Conservation (phyloP, 2,113 vertebrate species). For the Rhineura floridana region DNA sequence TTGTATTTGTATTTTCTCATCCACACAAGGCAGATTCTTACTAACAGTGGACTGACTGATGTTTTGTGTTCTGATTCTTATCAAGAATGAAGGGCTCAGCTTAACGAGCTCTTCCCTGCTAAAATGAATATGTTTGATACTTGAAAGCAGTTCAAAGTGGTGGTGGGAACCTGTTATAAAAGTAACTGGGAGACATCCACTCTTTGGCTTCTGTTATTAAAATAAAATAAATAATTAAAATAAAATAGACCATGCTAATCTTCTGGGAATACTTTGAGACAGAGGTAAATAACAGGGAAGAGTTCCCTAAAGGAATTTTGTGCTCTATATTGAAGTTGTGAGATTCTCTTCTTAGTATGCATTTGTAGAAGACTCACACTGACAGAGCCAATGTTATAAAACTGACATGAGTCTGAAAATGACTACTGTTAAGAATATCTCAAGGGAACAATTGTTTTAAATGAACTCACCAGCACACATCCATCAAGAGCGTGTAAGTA, state of each 20-base stretch:
- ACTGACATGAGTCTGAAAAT: conserved; percentile 27
- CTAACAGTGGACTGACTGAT: conserved; percentile 11
- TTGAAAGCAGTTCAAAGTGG: conserved; percentile 52
- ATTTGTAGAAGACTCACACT: not conserved
- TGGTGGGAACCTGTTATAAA: conserved; percentile 45
- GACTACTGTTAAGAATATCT: not conserved
- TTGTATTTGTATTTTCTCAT: conserved; percentile 28
- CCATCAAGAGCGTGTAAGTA: not conserved
- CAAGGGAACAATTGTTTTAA: not conserved
- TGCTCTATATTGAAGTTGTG: conserved; percentile 14
- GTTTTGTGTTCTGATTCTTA: conserved; percentile 21
- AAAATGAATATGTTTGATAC: conserved; percentile 38
- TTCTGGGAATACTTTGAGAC: conserved; percentile 16
- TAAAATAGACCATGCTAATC: conserved; percentile 46
- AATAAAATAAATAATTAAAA: conserved; percentile 43
- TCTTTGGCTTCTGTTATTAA: conserved; percentile 43
- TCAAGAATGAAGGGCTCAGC: conserved; percentile 32
- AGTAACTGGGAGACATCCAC: conserved; percentile 37
- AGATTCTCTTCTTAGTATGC: not conserved
- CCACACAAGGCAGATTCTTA: not conserved
- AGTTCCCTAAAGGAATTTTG: conserved; percentile 24
- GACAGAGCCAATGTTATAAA: not conserved
- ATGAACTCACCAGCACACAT: conserved; percentile 2
- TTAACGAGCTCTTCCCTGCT: conserved; percentile 50
- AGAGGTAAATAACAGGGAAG: conserved; percentile 25